phyloP scores from a whole-genome alignment of 2,888 invertebrate species.

The Scaptodrosophila latifasciaeformis region DNA sequence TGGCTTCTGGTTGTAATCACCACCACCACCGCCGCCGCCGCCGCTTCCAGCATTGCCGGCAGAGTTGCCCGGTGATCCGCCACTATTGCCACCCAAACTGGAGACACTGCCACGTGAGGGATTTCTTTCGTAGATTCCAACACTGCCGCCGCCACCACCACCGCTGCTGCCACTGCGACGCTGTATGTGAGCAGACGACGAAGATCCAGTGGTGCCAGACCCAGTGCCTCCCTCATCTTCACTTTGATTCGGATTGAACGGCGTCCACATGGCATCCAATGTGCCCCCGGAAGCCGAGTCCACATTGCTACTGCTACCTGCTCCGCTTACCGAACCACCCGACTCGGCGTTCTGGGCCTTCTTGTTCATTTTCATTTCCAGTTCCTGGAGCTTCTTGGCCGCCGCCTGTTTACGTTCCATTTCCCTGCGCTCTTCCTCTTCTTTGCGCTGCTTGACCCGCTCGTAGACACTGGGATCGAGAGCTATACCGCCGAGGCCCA shows the following conservation, averaged over 20 bases:
- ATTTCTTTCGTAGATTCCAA: too few species aligned
- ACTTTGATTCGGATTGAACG: conserved; percentile 42
- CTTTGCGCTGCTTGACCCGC: conserved; percentile 88
- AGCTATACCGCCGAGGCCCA: conserved; percentile 70
- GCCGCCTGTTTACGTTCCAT: conserved; percentile 79
- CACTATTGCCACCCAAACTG: conserved; percentile 37
- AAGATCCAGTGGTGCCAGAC: too few species aligned
- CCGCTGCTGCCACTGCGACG: conserved; percentile 30
- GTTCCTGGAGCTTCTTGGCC: conserved; percentile 81
- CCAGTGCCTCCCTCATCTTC: conserved; percentile 45
- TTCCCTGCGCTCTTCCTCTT: conserved; percentile 90
- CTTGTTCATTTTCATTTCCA: conserved; percentile 81
- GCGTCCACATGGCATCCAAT: conserved; percentile 31
- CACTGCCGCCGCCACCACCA: conserved; percentile 40
- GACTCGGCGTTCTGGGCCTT: conserved; percentile 71
- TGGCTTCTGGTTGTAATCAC: conserved; percentile 54
- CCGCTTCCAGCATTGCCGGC: conserved; percentile 23
- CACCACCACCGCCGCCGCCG: conserved; percentile 30
- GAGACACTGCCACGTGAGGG: conserved; percentile 50
- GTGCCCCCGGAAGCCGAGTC: background rate
- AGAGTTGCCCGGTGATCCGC: conserved; percentile 8
- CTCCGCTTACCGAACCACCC: conserved; percentile 30
- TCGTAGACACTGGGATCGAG: conserved; percentile 86
- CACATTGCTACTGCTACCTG: conserved; percentile 15
- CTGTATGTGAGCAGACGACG: background rate